Evolutionary conservation across 2,888 invertebrate species (phyloP).

Genomic region (Sminthurides aquaticus): DNA sequence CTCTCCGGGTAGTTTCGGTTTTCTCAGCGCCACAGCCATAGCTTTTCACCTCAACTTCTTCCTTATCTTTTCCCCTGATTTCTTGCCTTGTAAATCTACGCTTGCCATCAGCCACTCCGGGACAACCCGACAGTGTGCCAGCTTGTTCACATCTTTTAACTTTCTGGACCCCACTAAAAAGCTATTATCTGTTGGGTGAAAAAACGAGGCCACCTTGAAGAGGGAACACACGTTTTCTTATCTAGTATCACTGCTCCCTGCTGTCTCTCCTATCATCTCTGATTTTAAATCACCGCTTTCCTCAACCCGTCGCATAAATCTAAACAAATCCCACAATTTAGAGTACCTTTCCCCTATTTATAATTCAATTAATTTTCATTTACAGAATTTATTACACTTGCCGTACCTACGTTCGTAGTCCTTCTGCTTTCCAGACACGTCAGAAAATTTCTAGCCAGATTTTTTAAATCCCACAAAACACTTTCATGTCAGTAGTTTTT

Average conservation of each 20-base stretch:
- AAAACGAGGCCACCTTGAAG: conserved; percentile 4
- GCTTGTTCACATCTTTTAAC: background rate
- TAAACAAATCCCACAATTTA: background rate
- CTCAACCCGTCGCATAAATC: background rate
- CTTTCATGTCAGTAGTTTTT: no score
- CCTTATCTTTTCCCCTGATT: no score
- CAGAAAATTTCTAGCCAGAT: no score
- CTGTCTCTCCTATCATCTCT: background rate
- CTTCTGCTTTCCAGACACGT: no score
- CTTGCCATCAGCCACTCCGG: no score
- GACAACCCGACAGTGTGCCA: no score
- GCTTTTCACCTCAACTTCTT: no score
- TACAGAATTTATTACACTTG: background rate
- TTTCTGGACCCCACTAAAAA: background rate
- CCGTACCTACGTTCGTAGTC: no score
- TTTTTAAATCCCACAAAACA: no score
- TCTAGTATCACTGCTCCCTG: background rate
- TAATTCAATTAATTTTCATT: conserved; percentile 3
- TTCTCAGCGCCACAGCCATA: no score
- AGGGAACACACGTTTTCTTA: background rate
- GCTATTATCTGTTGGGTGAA: background rate
- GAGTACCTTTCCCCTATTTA: background rate
- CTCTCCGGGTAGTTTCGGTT: no score
- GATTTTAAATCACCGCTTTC: background rate
- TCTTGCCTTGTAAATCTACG: no score